Base-by-base conservation (phyloP, 2,888 invertebrate genomes). In the Agrochola litura region DNA sequence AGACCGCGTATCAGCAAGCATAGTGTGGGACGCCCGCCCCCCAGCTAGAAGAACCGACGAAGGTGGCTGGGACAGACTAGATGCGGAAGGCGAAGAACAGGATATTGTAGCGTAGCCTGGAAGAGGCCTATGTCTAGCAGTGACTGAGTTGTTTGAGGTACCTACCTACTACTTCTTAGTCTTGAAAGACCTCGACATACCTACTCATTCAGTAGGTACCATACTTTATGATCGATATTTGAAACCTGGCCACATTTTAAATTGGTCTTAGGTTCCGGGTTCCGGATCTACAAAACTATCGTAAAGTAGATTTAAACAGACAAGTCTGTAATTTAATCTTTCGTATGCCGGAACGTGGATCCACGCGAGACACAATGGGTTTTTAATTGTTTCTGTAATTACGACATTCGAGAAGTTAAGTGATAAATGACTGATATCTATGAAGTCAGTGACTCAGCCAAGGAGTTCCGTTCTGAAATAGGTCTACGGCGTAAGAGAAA, bases 401-500 rank as follows among this genome's bases (percentile, higher is more conserved):
- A n/a, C n/a, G n/a, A n/a, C n/a, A n/a, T n/a, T n/a, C n/a, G n/a
- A n/a, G n/a, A n/a, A n/a, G n/a, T n/a, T n/a, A 64, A 65, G 41
- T 81, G 43, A 64, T 74, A 63, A 77, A 82, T 78, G 25, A 54
- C 64, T 16, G 60, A 68, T 73, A 79, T 0, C 4, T 67, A 37
- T 41, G 66, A 41, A 54, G 54, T 58, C 46, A 43, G 56, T 85
- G 77, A 83, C 66, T 79, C 70, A 76, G 58, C 46, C 9, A 52
- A 46, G 56, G 58, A 78, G 81, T 86, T 86, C 87, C 88, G 88
- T 79, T 85, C 82, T 60, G 63, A 77, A 74, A 73, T 75, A 73
- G 76, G 79, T 83, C 67, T 61, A 71, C 67, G 71, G 58, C 56
- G 37, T 74, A 63, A 75, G 76, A 71, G 78, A 85, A 83, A 83